Evolutionary conservation across 2,797 vertebrate species (phyloP).

Genomic region (Coregonus ussuriensis): DNA sequence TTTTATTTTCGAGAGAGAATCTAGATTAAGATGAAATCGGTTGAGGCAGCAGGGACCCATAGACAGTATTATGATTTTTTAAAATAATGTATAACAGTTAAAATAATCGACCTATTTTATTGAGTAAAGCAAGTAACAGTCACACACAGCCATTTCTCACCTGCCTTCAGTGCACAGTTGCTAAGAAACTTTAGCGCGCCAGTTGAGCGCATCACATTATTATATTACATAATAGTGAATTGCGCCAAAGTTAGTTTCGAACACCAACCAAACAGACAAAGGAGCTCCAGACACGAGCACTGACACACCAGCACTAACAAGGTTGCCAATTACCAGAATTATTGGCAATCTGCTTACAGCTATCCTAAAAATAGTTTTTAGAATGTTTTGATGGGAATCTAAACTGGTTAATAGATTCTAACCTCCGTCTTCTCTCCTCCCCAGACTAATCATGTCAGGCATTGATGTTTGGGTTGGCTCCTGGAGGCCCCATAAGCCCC

Average conservation of each 20-base stretch:
- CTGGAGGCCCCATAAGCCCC: conserved; percentile 88
- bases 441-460: conserved; percentile 61
- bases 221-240: not conserved
- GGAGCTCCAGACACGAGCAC: not conserved
- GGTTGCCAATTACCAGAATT: not conserved
- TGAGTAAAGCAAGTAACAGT: no score
- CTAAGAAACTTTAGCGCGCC: no score
- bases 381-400: not conserved
- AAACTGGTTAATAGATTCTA: not conserved
- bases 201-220: not conserved
- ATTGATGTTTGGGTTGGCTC: conserved; percentile 79
- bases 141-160: no score
- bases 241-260: not conserved
- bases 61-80: not conserved
- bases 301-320: not conserved
- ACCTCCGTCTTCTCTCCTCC: not conserved
- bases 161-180: no score
- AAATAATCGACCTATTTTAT: not conserved
- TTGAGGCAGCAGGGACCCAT: not conserved
- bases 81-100: not conserved
- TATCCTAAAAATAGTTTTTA: not conserved
- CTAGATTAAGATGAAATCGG: not conserved
- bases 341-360: not conserved
- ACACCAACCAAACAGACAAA: not conserved
- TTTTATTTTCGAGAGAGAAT: no score